Base-by-base conservation (phyloP, 1,140 invertebrate species). In the Cotesia typhae region DNA sequence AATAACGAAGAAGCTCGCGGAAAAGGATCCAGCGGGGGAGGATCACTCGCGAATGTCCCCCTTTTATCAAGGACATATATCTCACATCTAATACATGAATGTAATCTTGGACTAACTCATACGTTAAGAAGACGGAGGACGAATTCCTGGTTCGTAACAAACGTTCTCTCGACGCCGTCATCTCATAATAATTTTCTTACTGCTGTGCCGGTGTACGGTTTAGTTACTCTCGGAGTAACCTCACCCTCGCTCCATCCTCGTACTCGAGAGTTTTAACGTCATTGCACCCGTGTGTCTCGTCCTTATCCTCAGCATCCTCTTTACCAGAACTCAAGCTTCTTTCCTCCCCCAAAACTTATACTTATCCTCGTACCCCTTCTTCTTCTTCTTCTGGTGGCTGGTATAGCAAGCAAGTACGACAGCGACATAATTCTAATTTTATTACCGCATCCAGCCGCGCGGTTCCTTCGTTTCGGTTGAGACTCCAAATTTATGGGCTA, bases 381-480 rank as follows among this genome's bases (percentile, higher is more conserved):
- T 52, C 47, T 52, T 52, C 7, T 14, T 36, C 37, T 9, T 4
- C 6, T 35, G 17, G 53, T 12, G 17, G 4, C 6, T 14, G 61
- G 20, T 52, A 14, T 14, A 14, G 14, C 14, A 14, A 47, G 35
- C 53, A 41, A 51, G 17, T 47, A 28, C 60, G 65, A 55, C 14
- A 72, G 72, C 74, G 76, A 83, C 85, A 83, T 86, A 85, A 87
- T 85, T 87, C 82, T 85, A 84, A 85, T 86, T 87, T 87, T 86
- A 87, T 86, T 87, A 81, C 82, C 78, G 71, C 57, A 64, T 74
- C 79, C 68, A 74, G 79, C 72, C 75, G 78, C 78, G 77, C 77
- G 74, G 28, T 28, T 28, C 28, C 28, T 52, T 10, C 67, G 60
- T 52, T 66, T 75, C 36, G 75, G 76, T 76, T 57, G 37, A 71